These are phyloP conservation scores for Alethe diademata DNA, from an alignment of 2,113 vertebrate genomes.

Conservation along the genomic window DNA sequence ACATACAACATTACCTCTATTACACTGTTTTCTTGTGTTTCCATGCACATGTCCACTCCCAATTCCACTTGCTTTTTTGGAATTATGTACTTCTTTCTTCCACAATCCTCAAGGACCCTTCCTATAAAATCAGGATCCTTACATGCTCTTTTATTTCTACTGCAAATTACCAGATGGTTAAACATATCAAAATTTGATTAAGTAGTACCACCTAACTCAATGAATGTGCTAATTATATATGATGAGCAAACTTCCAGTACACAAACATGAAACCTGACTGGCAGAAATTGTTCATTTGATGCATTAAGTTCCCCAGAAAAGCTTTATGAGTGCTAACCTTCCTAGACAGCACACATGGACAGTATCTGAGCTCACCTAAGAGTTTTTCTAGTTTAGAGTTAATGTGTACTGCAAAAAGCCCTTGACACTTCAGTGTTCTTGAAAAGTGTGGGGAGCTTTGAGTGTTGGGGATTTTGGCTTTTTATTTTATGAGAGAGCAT, in stretches of 20 bases:
- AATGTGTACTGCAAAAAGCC: not conserved
- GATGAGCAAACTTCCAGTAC: not conserved
- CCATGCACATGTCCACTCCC: not conserved
- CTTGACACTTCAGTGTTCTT: not conserved
- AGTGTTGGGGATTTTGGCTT: not conserved
- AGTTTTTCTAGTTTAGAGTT: not conserved
- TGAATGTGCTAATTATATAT: not conserved
- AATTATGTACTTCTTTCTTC: not conserved
- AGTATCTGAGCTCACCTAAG: not conserved
- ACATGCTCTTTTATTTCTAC: not conserved
- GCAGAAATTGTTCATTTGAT: not conserved
- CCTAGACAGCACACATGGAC: fast-evolving
- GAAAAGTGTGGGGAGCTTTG: not conserved
- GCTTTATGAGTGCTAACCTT: not conserved
- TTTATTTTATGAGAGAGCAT: fast-evolving
- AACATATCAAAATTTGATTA: not conserved
- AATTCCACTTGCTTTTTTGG: not conserved
- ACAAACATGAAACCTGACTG: not conserved
- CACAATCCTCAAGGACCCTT: not conserved
- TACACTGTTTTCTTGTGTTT: not conserved
- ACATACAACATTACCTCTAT: not conserved
- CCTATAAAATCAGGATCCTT: not conserved
- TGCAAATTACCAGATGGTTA: not conserved
- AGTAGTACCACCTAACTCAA: not conserved
- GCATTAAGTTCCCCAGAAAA: not conserved